Evolutionary conservation across 2,888 invertebrate genomes (phyloP), one percentile per base, ranked within the genome.

Genomic region (Drosophila helvetica): DNA sequence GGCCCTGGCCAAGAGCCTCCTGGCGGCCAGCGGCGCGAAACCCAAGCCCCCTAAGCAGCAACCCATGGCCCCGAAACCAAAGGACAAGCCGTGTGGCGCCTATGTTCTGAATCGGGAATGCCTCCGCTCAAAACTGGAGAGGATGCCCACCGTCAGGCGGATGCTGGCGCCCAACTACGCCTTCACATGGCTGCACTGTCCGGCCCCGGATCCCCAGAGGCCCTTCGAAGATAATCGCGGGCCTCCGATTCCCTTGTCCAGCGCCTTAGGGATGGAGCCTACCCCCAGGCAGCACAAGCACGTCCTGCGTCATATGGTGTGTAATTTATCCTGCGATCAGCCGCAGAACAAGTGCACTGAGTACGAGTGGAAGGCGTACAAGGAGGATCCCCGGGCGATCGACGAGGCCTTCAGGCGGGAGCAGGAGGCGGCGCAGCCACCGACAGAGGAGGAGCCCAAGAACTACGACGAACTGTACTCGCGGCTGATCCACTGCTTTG

Each of bases 381-480:
- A 74, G n/a, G 3, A 55, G 6, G 51, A 84, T 61, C 62, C 80
- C 0, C 2, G 33, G 4, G 45, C 66, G 2, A 33, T 64, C 43
- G 55, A 80, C 1, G 48, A 48, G 18, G 56, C 59, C 0, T 76
- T 68, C 27, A n/a, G 52, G 2, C 69, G 65, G 27, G 46, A 60
- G 38, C 33, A 19, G n/a, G 50, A 19, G 15, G 51, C 46, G 17
- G 9, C 18, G 12, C 8, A 43, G 1, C 6, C 7, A 6, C n/a
- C 38, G 6, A n/a, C n/a, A 1, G 17, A 17, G 1, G 25, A n/a
- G 17, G 17, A 55, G 0, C 53, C 62, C 0, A 77, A 88, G 5
- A 68, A 76, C 17, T 86, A 86, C 30, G 83, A 83, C 1, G 80
- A 88, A 8, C 64, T 88, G 1, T 83, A 80, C 51, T 1, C 33